These are phyloP conservation scores for Cynocephalus volans DNA, from an alignment of 2,113 vertebrate genomes.

Conservation along the genomic window DNA sequence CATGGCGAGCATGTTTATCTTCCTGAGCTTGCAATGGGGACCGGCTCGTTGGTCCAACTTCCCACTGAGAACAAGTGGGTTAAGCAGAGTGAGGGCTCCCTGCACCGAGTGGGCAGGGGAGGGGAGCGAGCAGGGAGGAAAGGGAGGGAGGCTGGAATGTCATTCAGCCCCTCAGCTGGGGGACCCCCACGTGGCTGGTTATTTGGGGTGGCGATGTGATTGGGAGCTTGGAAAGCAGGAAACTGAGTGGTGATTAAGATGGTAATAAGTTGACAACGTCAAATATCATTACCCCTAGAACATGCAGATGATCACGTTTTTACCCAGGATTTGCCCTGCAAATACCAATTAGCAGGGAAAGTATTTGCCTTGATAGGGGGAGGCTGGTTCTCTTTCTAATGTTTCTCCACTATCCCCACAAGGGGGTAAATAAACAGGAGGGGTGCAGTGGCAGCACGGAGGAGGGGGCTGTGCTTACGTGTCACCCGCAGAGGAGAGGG, in stretches of 20 bases:
- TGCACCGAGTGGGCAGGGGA: not conserved
- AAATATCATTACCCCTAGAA: slow-evolving; percentile 87
- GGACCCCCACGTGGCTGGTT: slow-evolving; percentile 4
- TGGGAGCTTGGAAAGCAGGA: slow-evolving; percentile 79
- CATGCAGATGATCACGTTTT: slow-evolving; percentile 84
- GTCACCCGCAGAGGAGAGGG: not conserved
- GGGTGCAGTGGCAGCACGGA: not conserved
- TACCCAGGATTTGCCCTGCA: slow-evolving; percentile 83
- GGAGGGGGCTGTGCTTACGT: not conserved
- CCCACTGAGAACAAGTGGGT: not conserved
- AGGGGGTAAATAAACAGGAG: not conserved
- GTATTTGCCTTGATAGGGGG: not conserved
- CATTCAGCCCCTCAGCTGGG: not conserved
- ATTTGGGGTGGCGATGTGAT: slow-evolving; percentile 73
- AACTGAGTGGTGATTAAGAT: slow-evolving; percentile 86
- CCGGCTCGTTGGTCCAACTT: not conserved
- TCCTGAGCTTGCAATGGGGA: not conserved
- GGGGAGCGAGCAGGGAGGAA: not conserved
- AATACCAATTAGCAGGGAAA: slow-evolving; percentile 84
- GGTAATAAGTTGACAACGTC: slow-evolving; percentile 86
- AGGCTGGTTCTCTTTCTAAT: not conserved
- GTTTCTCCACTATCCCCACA: not conserved
- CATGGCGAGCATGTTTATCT: not conserved
- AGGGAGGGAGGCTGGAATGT: not conserved
- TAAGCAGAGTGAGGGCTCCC: not conserved